Evolutionary conservation across 2,888 invertebrate species (phyloP).

Genomic region (Drosophila siamana): DNA sequence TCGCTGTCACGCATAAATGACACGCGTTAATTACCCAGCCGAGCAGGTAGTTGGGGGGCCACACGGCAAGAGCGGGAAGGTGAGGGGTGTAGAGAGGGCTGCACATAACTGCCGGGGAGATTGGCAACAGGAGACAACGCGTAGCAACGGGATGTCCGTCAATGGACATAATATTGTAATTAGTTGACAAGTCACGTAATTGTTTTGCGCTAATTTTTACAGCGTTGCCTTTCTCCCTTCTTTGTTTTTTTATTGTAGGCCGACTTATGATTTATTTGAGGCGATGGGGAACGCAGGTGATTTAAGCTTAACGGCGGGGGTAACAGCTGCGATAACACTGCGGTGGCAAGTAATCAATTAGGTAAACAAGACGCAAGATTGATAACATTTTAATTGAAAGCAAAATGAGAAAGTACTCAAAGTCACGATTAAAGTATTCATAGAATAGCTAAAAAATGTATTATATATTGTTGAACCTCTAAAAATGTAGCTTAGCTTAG

Average conservation of each 20-base stretch:
- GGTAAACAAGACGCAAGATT: conserved; percentile 14
- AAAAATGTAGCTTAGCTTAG: too few species aligned
- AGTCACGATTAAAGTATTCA: too few species aligned
- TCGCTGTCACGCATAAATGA: conserved; percentile 65
- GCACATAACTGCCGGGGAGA: conserved; percentile 14
- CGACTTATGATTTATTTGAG: conserved; percentile 22
- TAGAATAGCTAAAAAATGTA: too few species aligned
- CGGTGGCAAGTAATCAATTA: conserved; percentile 15
- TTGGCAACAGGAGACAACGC: conserved; percentile 39
- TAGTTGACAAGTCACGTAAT: conserved; percentile 83
- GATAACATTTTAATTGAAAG: conserved; percentile 19
- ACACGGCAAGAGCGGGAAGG: too few species aligned
- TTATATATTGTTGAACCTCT: too few species aligned
- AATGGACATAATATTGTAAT: conserved; percentile 77
- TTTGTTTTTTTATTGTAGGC: neutral
- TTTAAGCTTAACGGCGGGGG: neutral
- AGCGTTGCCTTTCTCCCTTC: neutral
- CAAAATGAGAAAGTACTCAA: too few species aligned
- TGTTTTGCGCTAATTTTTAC: conserved; percentile 58
- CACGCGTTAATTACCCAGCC: conserved; percentile 75
- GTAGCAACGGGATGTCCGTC: conserved; percentile 44
- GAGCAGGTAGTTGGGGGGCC: neutral
- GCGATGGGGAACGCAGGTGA: conserved; percentile 11
- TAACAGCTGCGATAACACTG: conserved; percentile 4
- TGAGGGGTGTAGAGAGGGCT: neutral